Conservation (phyloP, 1,140 invertebrate species). For the Drepana arcuata region DNA sequence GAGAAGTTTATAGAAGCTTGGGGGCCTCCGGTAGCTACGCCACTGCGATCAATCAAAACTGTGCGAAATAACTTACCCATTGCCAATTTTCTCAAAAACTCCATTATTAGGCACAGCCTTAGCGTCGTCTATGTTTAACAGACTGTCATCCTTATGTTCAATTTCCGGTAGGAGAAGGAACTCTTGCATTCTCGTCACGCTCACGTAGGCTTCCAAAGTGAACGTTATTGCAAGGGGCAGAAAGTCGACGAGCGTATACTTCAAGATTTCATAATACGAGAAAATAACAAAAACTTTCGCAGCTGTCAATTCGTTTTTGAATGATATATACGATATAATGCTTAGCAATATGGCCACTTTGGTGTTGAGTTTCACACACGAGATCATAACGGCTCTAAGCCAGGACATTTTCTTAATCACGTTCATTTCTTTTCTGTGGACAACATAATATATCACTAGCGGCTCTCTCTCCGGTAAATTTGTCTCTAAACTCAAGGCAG, state of each 20-base stretch:
- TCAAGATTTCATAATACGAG: conserved; percentile 81
- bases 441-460: too few relatives aligned
- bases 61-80: conserved; percentile 36
- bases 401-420: conserved; percentile 79
- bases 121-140: conserved; percentile 35
- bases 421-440: conserved; percentile 76
- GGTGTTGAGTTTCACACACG: conserved; percentile 78
- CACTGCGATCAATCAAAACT: neutral
- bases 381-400: conserved; percentile 78
- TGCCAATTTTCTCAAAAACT: conserved; percentile 54
- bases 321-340: conserved; percentile 82
- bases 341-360: conserved; percentile 85
- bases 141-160: conserved; percentile 41
- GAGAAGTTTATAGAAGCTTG: too few relatives aligned
- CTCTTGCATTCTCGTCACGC: conserved; percentile 78
- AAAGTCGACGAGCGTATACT: conserved; percentile 81
- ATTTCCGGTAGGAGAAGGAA: conserved; percentile 76
- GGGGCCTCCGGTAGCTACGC: too few relatives aligned
- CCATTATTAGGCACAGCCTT: conserved; percentile 21
- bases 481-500: too few relatives aligned
- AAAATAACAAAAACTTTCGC: conserved; percentile 84
- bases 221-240: conserved; percentile 79
- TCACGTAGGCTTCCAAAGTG: conserved; percentile 75
- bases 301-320: conserved; percentile 78
- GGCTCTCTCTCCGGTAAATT: too few relatives aligned